Base-by-base conservation (phyloP, 2,888 invertebrate genomes). In the Sipha maydis region DNA sequence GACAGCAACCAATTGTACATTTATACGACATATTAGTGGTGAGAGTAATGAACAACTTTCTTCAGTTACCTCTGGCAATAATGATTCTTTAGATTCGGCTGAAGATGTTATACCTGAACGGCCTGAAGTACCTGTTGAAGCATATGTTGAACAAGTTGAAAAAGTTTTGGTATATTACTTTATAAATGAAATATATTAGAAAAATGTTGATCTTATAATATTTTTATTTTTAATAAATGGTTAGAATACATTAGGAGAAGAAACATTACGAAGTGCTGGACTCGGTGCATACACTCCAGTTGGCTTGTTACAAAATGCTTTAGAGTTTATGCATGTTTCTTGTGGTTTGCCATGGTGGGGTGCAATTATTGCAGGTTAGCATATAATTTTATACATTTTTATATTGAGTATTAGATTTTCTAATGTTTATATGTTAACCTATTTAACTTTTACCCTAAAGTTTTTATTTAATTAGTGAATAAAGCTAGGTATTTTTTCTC, bases 321-420 rank as follows among this genome's bases (percentile, higher is more conserved):
- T 99, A 91, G 98, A 99, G 92, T 95, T 93, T 91, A 90, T 98
- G 73, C 99, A 99, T 91, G 94, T 96, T 28, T 92, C 93, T 0
- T 92, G 94, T 21, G 97, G 96, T 90, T 90, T 99, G 21, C 99
- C 99, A 0, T 99, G 99, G 99, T 99, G 98, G 98, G 95, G 94
- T 69, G 93, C 96, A 21, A 98, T 99, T 90, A 93, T 95, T 4
- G 92, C 95, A 85, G 96, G 95, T 95, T 92, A 91, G 78, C 31
- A 31, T 77, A 61, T 82, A 83, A 89, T 71, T 61, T 25, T 85
- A 34, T 71, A 11, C 28, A 71, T 28, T 17, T 14, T 71, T 71
- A 17, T 28, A 31, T 3, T 1, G 14, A 48, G 48, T 48, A 14
- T 1, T 48, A 48, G 14, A 14, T 48, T 14, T 14, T 48, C 1